Evolutionary conservation across 2,888 invertebrate genomes (phyloP), one percentile per base, ranked within the genome.

Genomic region (Pheosia tremula): DNA sequence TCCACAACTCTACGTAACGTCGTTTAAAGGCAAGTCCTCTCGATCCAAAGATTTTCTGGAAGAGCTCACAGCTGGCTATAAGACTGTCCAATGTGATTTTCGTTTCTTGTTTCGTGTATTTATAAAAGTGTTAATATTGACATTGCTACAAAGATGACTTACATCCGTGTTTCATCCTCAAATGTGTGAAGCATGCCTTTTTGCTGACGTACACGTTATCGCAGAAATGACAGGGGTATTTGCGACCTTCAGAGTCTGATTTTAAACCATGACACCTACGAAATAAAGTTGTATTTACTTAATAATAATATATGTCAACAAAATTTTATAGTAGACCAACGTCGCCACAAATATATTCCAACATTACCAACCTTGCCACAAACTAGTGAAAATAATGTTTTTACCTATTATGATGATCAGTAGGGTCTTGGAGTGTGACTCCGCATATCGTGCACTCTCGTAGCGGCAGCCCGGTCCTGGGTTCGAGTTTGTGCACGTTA

Each of bases 141-240:
- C 24, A 24, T 24, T 1, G 24, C 24, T 47, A 47, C 5, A 10
- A 52, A 52, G 7, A 6, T 5, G 13, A 82, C 90, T 87, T 38
- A 91, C 93, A 53, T 50, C 93, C 93, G 61, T 93, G 93, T 45
- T 93, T 93, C 93, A 93, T 93, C 60, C 93, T 71, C 0, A 93
- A 67, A 66, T 93, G 93, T 0, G 93, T 93, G 75, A 92, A 93
- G 74, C 93, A 93, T 1, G 93, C 93, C 73, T 93, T 93, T 69
- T 90, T 87, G 62, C 87, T 91, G 3, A 79, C 77, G 69, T 93
- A 93, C 0, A 91, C 79, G 58, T 92, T 93, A 0, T 92, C 93
- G 53, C 93, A 93, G 70, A 93, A 93, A 59, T 93, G 92, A 62
- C 93, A 93, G 0, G 89, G 88, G 63, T 89, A 93, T 66, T 89